A percentile compares a stretch with the other conserved stretches of the same genome.
These are phyloP conservation scores for Phrynocephalus guinanensis DNA, from an alignment of 2,797 vertebrate genomes.

Conservation along the genomic window DNA sequence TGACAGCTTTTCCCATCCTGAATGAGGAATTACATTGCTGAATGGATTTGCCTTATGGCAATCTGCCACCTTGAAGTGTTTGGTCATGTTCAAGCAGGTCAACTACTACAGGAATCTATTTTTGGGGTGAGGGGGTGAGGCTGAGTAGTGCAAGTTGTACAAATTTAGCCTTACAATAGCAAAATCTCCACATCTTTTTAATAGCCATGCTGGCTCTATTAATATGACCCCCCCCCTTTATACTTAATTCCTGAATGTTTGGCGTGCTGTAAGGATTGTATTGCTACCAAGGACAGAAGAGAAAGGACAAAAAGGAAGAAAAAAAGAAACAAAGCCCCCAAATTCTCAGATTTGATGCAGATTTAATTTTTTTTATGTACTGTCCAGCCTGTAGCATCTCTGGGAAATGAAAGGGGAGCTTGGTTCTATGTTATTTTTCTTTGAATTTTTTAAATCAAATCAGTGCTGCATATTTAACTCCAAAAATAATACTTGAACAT, in stretches of 20 bases:
- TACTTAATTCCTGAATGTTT: slow-evolving; percentile 59
- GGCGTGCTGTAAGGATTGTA: slow-evolving; percentile 42
- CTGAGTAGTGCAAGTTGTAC: slow-evolving; percentile 26
- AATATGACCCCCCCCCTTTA: slow-evolving; percentile 40
- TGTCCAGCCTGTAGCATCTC: background rate
- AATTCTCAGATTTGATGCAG: slow-evolving; percentile 19
- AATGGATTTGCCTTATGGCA: slow-evolving; percentile 33
- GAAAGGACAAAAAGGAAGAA: background rate
- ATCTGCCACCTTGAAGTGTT: slow-evolving; percentile 33
- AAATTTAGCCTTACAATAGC: background rate
- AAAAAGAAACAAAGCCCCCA: slow-evolving; percentile 20
- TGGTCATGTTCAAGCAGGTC: background rate
- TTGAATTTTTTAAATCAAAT: background rate
- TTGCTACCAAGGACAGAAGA: slow-evolving; percentile 40
- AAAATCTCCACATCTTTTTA: slow-evolving; percentile 29
- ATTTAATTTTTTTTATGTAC: background rate
- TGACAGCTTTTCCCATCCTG: background rate
- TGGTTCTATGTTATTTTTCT: slow-evolving; percentile 43
- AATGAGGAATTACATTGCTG: background rate
- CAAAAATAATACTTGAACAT: background rate
- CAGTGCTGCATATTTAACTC: slow-evolving; percentile 13
- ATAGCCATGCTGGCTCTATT: slow-evolving; percentile 37
- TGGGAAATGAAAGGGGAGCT: slow-evolving; percentile 24
- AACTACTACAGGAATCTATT: background rate
- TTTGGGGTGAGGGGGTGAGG: background rate